phyloP scores from a whole-genome alignment of 2,113 vertebrate species.

The Dromas ardeola region DNA sequence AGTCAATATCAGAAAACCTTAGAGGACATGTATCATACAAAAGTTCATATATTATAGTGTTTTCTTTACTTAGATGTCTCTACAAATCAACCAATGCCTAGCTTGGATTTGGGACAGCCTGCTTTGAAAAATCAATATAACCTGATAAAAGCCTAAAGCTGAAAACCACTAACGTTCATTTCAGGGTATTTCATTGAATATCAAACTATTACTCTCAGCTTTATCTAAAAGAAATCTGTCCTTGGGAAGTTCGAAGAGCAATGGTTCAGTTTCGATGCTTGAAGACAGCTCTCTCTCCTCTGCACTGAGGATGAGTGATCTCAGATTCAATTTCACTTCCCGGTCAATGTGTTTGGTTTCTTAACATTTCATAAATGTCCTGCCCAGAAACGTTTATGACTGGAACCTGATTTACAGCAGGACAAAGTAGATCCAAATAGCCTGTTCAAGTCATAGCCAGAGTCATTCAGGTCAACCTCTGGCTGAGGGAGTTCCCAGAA shows the following conservation, averaged over 20 bases:
- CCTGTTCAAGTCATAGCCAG: background rate
- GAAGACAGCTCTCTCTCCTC: background rate
- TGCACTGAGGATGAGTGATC: slow-evolving; percentile 1
- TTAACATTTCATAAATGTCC: slow-evolving; percentile 18
- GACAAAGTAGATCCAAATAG: background rate
- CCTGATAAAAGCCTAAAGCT: slow-evolving; percentile 24
- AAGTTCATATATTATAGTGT: background rate
- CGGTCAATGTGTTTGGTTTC: slow-evolving; percentile 16
- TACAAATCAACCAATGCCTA: slow-evolving; percentile 8
- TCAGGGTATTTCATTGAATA: slow-evolving; percentile 38
- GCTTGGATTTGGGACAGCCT: background rate
- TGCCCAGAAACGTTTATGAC: background rate
- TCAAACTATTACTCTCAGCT: slow-evolving; percentile 6
- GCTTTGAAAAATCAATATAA: slow-evolving; percentile 54
- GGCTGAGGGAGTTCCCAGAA: slow-evolving; percentile 30
- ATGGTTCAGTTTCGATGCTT: background rate
- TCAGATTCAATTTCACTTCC: slow-evolving; percentile 32
- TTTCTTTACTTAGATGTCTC: background rate
- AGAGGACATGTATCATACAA: background rate
- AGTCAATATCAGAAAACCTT: background rate
- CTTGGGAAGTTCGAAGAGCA: background rate
- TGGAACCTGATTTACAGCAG: slow-evolving; percentile 8
- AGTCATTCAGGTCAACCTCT: background rate
- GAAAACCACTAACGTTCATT: slow-evolving; percentile 21
- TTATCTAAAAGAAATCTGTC: slow-evolving; percentile 15